Evolutionary conservation across 2,797 vertebrate species (phyloP).

Genomic region (Phataginus tetradactyla): DNA sequence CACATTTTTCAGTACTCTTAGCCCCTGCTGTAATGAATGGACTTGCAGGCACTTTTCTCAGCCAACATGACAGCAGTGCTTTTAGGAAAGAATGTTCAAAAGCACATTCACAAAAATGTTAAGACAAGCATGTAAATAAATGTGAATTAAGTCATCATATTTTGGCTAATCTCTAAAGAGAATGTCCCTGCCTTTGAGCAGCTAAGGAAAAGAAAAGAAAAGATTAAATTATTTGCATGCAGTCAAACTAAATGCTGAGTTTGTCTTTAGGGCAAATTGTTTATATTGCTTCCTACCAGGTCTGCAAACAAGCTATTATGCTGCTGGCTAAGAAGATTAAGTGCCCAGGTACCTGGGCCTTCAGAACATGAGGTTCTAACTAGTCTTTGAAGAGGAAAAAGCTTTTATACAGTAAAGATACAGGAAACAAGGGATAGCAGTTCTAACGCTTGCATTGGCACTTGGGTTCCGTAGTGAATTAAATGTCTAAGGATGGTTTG

Average conservation of each 20-base stretch:
- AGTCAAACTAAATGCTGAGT: constrained; percentile 68
- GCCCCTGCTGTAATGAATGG: constrained; percentile 9
- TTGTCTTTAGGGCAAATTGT: constrained; percentile 72
- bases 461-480: constrained; percentile 21
- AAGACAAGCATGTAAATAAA: constrained; percentile 74
- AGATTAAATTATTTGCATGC: constrained; percentile 79
- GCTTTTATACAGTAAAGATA: constrained; percentile 18
- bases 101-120: constrained; percentile 59
- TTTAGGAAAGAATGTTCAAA: constrained; percentile 68
- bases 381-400: constrained; percentile 52
- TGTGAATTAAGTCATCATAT: constrained; percentile 80
- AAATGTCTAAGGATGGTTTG: constrained; percentile 24
- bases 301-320: constrained; percentile 64
- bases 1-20: neutral
- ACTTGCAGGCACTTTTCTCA: constrained; percentile 55
- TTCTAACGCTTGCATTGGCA: neutral
- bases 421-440: constrained; percentile 5
- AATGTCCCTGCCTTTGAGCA: constrained; percentile 66
- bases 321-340: constrained; percentile 74
- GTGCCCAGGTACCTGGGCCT: neutral
- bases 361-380: constrained; percentile 49
- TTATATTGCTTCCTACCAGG: constrained; percentile 66
- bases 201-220: constrained; percentile 73
- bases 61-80: constrained; percentile 60
- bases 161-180: constrained; percentile 78